Evolutionary conservation across 2,113 vertebrate genomes (phyloP), one percentile per base, ranked within the genome.

Genomic region (Collichthys lucidus): DNA sequence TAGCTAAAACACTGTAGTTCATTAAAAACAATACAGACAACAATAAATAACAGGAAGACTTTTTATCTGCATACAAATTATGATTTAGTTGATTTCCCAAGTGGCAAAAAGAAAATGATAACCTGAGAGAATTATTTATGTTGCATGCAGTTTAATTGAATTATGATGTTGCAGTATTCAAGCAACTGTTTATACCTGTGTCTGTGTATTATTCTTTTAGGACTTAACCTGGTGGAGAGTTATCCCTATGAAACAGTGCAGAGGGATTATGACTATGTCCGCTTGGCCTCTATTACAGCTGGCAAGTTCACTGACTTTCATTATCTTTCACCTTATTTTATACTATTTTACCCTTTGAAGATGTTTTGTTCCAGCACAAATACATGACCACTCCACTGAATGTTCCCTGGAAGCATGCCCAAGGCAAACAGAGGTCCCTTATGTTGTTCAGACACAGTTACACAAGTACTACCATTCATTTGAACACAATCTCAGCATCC

Each of bases 281-380:
- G 97, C 16, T 87, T 98, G 92, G 97, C 97, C 0, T 97, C 97
- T 53, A 97, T 98, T 84, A 96, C 96, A 1, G 97, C 96, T 92
- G 97, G 97, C 94, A 93, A 85, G 94, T 90, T 75, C n/a, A 65
- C 52, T 73, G 52, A 79, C 73, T 49, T 86, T 89, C 29, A 82
- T 88, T 83, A 62, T 72, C 46, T 73, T 88, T 88, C 72, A 79
- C 55, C 11, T 63, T 47, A 57, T 67, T 74, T 62, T 31, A 64
- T 53, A 84, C 52, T 22, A 35, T 56, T 65, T 72, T 31, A 75
- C 35, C 75, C 50, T 76, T 77, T 80, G 40, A 72, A 72, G n/a
- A 81, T 49, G 65, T 79, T 81, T 65, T 70, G 49, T 63, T 70
- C 53, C 40, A 0, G 4, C 53, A 49, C 24, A 1, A 59, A 55